Conservation (phyloP, 2,888 invertebrate species). For the Melipona beecheii region DNA sequence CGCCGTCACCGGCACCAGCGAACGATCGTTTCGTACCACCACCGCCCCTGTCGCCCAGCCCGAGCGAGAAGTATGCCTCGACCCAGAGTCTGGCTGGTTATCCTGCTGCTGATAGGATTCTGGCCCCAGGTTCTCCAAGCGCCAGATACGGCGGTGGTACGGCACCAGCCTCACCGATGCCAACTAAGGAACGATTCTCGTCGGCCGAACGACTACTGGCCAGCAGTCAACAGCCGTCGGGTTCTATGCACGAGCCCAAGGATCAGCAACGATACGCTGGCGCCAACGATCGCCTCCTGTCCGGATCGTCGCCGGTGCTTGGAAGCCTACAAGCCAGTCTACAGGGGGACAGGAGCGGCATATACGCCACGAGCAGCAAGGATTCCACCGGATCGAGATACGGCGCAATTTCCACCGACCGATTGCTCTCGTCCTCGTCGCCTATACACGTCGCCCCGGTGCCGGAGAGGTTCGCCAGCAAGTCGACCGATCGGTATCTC, state of each 20-base stretch:
- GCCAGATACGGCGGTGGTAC: slow-evolving; percentile 75
- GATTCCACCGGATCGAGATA: slow-evolving; percentile 69
- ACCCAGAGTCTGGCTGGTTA: slow-evolving; percentile 80
- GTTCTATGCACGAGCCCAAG: slow-evolving; percentile 69
- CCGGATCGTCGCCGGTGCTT: slow-evolving; percentile 81
- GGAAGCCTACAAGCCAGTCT: slow-evolving; percentile 70
- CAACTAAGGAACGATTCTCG: slow-evolving; percentile 80
- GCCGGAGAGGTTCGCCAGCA: slow-evolving; percentile 79
- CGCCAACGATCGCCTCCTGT: slow-evolving; percentile 76
- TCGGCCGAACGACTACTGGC: slow-evolving; percentile 86
- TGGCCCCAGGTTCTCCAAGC: slow-evolving; percentile 77
- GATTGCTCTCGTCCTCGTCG: slow-evolving; percentile 77
- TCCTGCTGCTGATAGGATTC: slow-evolving; percentile 76
- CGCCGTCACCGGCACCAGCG: slow-evolving; percentile 86
- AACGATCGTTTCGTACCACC: slow-evolving; percentile 86
- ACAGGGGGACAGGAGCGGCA: slow-evolving; percentile 56
- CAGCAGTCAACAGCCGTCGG: slow-evolving; percentile 75
- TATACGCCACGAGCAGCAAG: slow-evolving; percentile 67
- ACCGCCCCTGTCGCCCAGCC: slow-evolving; percentile 88
- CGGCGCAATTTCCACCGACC: slow-evolving; percentile 76
- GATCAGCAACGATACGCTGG: slow-evolving; percentile 78
- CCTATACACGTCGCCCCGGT: slow-evolving; percentile 79
- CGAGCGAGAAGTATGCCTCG: slow-evolving; percentile 83
- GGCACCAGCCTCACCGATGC: slow-evolving; percentile 79
- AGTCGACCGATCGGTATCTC: slow-evolving; percentile 71